Evolutionary conservation across 37 sponge, comb jelly and placozoan species (phyloP), one percentile per base, ranked within the genome.

Genomic region (Halisarca cf. caerulea): DNA sequence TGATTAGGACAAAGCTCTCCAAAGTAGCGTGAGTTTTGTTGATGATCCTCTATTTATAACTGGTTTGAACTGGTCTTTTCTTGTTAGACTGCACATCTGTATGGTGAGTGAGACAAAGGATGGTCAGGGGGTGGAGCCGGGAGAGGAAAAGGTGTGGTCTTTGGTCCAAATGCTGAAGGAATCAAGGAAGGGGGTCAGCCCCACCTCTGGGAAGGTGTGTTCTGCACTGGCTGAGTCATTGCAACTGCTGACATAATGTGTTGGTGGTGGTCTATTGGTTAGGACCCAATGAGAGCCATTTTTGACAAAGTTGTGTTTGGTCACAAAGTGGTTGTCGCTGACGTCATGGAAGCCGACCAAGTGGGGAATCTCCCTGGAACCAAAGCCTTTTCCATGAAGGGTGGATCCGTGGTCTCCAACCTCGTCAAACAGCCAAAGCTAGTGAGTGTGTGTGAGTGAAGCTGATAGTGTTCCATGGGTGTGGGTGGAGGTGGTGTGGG

Each of bases 281-380:
- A 74, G 77, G 45, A 3, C 2, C 42, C 77, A n/a, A 43, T 74
- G 25, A 74, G 36, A 4, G 77, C 77, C 18, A 37, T 74, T 4
- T 74, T 74, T 7, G 77, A 74, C 25, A 40, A 74, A 44, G 42
- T 37, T 43, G 45, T 74, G 42, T 74, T 74, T 41, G 77, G 77
- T 1, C 0, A 74, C 18, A 74, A 74, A 74, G 77, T 74, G 17
- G 77, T 74, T 14, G 42, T 74, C 43, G 77, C 77, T 40, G 77
- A 74, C 44, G 36, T 74, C 45, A 8, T 74, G 77, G 77, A 74
- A 39, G 77, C 45, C 21, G 77, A 74, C 45, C 45, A 74, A 37
- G 39, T 24, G 24, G 77, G 77, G 24, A 43, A 74, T 23, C 77
- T 74, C 24, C 77, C 77, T 24, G 24, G 42, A 25, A 74, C 14